phyloP scores from a whole-genome alignment of 2,888 invertebrate species.

The Lochmaea capreae region DNA sequence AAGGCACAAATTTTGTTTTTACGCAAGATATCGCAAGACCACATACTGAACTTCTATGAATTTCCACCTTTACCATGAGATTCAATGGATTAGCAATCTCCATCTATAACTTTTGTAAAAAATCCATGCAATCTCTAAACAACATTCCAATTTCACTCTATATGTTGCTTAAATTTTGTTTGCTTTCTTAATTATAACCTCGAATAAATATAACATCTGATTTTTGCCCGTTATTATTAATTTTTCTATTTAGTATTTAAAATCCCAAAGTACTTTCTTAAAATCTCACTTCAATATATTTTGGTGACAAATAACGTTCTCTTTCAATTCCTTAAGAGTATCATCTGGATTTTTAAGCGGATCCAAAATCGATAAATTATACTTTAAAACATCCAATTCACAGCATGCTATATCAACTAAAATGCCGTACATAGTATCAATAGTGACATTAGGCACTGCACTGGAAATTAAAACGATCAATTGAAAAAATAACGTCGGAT shows the following conservation, averaged over 20 bases:
- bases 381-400: conserved; percentile 16
- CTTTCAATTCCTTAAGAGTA: not conserved
- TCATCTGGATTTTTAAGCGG: not conserved
- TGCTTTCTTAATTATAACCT: no score
- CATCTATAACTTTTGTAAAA: no score
- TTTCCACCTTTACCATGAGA: no score
- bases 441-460: not conserved
- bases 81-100: no score
- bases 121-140: no score
- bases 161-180: no score
- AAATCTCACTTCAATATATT: conserved; percentile 4
- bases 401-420: conserved; percentile 22
- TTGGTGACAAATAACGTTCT: conserved; percentile 4
- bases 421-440: conserved; percentile 9
- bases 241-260: not conserved
- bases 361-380: conserved; percentile 8
- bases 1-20: no score
- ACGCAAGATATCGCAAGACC: no score
- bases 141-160: no score
- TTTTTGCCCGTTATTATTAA: no score
- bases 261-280: not conserved
- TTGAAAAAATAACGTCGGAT: conserved; percentile 1
- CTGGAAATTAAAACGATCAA: not conserved
- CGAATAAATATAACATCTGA: no score
- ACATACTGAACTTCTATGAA: no score